Evolutionary conservation across 2,888 invertebrate genomes (phyloP), one percentile per base, ranked within the genome.

Genomic region (Chalcosyrphus nemorum): DNA sequence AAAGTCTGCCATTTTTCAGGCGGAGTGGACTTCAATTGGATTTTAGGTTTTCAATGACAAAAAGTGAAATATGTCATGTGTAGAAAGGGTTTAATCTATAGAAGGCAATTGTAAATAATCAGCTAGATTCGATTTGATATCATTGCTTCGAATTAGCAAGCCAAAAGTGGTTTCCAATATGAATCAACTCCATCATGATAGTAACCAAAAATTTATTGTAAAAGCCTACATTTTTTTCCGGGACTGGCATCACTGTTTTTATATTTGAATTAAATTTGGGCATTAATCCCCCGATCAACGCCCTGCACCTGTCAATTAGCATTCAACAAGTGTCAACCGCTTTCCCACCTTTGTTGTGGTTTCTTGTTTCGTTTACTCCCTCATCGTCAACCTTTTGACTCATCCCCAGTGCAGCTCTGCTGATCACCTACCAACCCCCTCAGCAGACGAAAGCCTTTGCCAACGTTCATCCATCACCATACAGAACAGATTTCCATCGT

Each of bases 311-410:
- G 59, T 78, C 80, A 74, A 41, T 35, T 66, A n/a, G 9, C 7
- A 32, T 4, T 24, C 80, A 74, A 80, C 80, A 80, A 52, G 80
- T 80, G 80, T 74, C 80, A 80, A 35, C 35, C 9, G 29, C 3
- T 4, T 17, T 9, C 7, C 13, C 66, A 56, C 52, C 32, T 84
- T 84, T 84, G 84, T 84, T 84, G 56, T 80, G 84, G 19, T 84
- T 72, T n/a, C 35, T 63, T 43, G 13, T 45, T 81, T 70, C 57
- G 63, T 66, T 54, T 27, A 15, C 54, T 54, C n/a, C 45, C 24
- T 63, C 54, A 66, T 50, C 54, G 54, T 50, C 38, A 24, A 43
- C 24, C 4, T 45, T 63, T 81, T 70, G 70, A 81, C 61, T 77
- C 45, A 72, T 61, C 72, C 47, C 32, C 50, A 13, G 15, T 47